These are phyloP conservation scores for Allophyes oxyacanthae DNA, from an alignment of 2,888 invertebrate genomes.

Conservation along the genomic window DNA sequence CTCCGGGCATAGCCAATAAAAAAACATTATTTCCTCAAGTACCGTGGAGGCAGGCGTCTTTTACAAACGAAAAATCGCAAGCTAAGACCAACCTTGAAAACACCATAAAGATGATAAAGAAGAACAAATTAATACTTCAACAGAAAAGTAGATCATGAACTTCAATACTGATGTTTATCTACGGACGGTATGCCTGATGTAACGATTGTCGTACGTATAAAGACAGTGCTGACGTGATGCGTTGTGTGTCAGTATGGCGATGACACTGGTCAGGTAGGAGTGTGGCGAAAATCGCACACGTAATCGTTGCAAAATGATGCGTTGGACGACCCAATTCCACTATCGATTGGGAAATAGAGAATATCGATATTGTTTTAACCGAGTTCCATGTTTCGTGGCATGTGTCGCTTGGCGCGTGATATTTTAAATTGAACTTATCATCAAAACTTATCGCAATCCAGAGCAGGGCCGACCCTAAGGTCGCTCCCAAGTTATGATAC, in stretches of 20 bases:
- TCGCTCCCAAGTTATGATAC: too few relatives aligned
- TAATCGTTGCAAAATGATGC: slow-evolving; percentile 57
- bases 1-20: too few relatives aligned
- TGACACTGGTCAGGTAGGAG: slow-evolving; percentile 35
- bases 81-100: background rate
- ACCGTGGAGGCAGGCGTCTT: too few relatives aligned
- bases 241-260: slow-evolving; percentile 24
- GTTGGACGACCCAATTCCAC: slow-evolving; percentile 50
- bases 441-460: too few relatives aligned
- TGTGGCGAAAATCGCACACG: slow-evolving; percentile 52
- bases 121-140: background rate
- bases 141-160: slow-evolving; percentile 47
- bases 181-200: slow-evolving; percentile 36
- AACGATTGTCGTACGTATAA: slow-evolving; percentile 12
- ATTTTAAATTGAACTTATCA: background rate
- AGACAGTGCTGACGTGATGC: slow-evolving; percentile 37
- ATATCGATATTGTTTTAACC: slow-evolving; percentile 29
- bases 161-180: slow-evolving; percentile 42
- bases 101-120: background rate
- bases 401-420: background rate
- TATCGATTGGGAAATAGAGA: slow-evolving; percentile 41
- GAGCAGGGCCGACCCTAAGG: too few relatives aligned
- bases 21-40: too few relatives aligned
- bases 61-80: too few relatives aligned
- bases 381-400: slow-evolving; percentile 12